Conservation (phyloP, 2,888 invertebrate species). For the Cyclophora punctaria region DNA sequence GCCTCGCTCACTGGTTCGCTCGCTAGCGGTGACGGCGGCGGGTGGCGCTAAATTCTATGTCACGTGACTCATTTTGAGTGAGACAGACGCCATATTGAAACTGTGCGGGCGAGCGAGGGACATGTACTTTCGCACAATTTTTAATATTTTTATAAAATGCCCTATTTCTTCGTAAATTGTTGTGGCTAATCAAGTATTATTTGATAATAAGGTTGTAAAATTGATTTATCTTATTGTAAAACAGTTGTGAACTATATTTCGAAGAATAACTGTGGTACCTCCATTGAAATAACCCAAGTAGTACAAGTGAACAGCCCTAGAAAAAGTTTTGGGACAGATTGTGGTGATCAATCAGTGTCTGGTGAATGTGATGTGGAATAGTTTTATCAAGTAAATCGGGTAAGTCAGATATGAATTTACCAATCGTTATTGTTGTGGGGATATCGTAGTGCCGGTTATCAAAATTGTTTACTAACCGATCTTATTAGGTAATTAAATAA, state of each 20-base stretch:
- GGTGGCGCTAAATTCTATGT: constrained; percentile 17
- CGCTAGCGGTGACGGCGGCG: too few species aligned
- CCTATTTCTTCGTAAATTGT: too few species aligned
- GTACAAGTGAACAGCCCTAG: constrained; percentile 38
- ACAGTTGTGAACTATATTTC: constrained; percentile 1
- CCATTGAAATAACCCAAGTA: constrained; percentile 56
- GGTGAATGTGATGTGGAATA: too few species aligned
- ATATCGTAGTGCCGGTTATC: constrained; percentile 11
- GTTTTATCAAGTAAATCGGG: too few species aligned
- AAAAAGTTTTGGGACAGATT: constrained; percentile 36
- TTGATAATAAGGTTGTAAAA: neutral
- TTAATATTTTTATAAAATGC: constrained; percentile 22
- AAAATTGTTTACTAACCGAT: constrained; percentile 17
- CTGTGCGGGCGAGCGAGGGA: constrained; percentile 40
- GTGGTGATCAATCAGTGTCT: constrained; percentile 3
- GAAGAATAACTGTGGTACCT: constrained; percentile 40
- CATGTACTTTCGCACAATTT: constrained; percentile 42
- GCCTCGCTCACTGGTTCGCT: too few species aligned
- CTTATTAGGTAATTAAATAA: too few species aligned
- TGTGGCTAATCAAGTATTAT: too few species aligned
- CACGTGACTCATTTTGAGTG: constrained; percentile 42
- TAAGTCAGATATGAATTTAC: neutral
- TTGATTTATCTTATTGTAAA: constrained; percentile 11
- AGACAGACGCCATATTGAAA: constrained; percentile 52
- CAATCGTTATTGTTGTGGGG: too few species aligned